Base-by-base conservation (phyloP, 2,888 invertebrate species). In the Pachycephus smyrnensis region DNA sequence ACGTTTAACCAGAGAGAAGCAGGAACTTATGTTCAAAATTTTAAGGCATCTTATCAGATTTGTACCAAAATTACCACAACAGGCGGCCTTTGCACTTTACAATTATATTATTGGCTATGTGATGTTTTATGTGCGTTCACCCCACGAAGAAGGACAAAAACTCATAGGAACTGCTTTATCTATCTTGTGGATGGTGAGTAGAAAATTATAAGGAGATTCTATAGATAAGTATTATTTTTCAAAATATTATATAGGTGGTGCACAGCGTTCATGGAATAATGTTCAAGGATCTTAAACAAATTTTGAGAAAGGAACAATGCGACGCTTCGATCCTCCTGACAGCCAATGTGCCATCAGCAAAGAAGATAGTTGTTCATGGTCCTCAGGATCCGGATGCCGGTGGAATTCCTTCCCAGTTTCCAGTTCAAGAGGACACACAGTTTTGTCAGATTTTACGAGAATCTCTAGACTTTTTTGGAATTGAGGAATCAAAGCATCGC, bases 101-200 rank as follows among this genome's bases (percentile, higher is more conserved):
- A 99, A 99, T 93, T 99, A 99, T 88, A 96, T 99, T 86, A 99
- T 99, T 85, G 99, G 99, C 1, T 99, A 98, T 89, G 97, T 99
- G 4, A 99, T 99, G 99, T 99, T 99, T 92, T 99, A 99, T 89
- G 99, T 99, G 3, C 93, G 99, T 77, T 96, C 98, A 15, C 98
- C 99, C 0, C 97, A 98, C 88, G 99, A 99, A 89, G 97, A 97
- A 74, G 98, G 98, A 0, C 98, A 98, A 88, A 96, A 98, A 85
- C 94, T 98, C 73, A 98, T 99, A 81, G 98, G 98, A 11, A 96
- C 98, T 31, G 99, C 99, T 0, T 93, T 99, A 3, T 98, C 98
- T 0, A 95, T 99, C 77, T 92, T 99, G 1, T 99, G 99, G 98
- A 98, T 98, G 97, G 98, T 97, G 91, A 92, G 92, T 32, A 68